These are phyloP conservation scores for Acrobasis suavella DNA, from an alignment of 2,888 invertebrate species.

Conservation along the genomic window DNA sequence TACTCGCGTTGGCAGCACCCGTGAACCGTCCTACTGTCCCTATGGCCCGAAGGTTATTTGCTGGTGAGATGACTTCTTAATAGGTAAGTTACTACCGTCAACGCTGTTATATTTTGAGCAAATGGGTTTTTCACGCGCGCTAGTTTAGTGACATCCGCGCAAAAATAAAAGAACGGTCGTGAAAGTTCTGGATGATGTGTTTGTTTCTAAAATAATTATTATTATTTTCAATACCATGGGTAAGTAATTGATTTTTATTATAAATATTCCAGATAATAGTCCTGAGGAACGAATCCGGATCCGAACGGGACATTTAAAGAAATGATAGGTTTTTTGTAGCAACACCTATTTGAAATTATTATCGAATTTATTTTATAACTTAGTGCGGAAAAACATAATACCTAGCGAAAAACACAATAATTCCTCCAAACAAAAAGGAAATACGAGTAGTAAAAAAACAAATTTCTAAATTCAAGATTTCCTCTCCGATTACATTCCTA, in stretches of 20 bases:
- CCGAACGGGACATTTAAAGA: too few species aligned
- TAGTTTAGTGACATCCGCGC: constrained; percentile 9
- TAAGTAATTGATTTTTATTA: too few species aligned
- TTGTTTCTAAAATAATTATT: too few species aligned
- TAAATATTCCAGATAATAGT: too few species aligned
- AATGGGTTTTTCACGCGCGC: constrained; percentile 16
- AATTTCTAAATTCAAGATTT: not conserved
- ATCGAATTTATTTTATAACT: too few species aligned
- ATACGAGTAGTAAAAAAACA: not conserved
- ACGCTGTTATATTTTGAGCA: constrained; percentile 10
- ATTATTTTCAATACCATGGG: too few species aligned
- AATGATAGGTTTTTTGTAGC: too few species aligned
- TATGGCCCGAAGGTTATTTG: constrained; percentile 19
- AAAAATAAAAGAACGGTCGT: constrained; percentile 6
- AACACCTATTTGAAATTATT: too few species aligned
- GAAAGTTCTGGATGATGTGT: too few species aligned
- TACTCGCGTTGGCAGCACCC: not conserved
- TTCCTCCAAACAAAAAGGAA: not conserved
- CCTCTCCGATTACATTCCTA: not conserved
- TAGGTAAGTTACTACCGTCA: constrained; percentile 8
- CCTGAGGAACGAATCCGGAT: too few species aligned
- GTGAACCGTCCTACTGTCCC: not conserved
- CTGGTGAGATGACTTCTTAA: constrained; percentile 18
- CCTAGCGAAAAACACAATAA: too few species aligned
- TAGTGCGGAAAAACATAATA: too few species aligned